These are phyloP conservation scores for Galeruca laticollis DNA, from an alignment of 2,888 invertebrate genomes.

Conservation along the genomic window DNA sequence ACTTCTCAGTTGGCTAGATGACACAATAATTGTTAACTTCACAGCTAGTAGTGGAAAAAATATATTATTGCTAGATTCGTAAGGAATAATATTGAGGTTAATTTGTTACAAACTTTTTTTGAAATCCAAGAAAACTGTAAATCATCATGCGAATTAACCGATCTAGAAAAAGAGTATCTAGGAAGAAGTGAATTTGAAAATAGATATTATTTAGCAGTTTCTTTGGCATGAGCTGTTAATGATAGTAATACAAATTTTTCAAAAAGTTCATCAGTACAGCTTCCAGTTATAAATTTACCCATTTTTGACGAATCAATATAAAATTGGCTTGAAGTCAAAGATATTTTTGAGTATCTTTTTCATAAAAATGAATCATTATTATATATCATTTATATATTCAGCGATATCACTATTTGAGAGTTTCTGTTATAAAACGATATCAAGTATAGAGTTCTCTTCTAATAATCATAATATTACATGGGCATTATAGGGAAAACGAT, in stretches of 20 bases:
- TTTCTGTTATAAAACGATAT: background rate
- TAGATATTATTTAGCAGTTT: background rate
- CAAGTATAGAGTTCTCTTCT: background rate
- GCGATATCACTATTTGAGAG: background rate
- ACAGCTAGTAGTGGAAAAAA: too few relatives aligned
- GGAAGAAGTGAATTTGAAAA: too few relatives aligned
- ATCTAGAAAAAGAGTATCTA: background rate
- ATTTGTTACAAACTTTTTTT: background rate
- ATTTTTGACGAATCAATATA: background rate
- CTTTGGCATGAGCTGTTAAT: too few relatives aligned
- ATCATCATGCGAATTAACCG: background rate
- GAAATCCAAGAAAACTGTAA: background rate
- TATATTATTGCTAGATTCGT: too few relatives aligned
- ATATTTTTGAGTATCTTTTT: slow-evolving; percentile 2
- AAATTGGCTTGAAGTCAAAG: background rate
- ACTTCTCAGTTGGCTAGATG: too few relatives aligned
- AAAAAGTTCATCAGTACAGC: background rate
- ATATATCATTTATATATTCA: too few relatives aligned
- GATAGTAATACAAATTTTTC: too few relatives aligned
- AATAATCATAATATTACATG: slow-evolving; percentile 1
- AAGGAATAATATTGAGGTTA: background rate
- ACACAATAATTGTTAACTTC: too few relatives aligned
- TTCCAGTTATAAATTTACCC: background rate
- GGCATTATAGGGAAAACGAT: background rate
- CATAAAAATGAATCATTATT: background rate